phyloP scores from a whole-genome alignment of 2,888 invertebrate genomes.

The Melanostoma mellinum region DNA sequence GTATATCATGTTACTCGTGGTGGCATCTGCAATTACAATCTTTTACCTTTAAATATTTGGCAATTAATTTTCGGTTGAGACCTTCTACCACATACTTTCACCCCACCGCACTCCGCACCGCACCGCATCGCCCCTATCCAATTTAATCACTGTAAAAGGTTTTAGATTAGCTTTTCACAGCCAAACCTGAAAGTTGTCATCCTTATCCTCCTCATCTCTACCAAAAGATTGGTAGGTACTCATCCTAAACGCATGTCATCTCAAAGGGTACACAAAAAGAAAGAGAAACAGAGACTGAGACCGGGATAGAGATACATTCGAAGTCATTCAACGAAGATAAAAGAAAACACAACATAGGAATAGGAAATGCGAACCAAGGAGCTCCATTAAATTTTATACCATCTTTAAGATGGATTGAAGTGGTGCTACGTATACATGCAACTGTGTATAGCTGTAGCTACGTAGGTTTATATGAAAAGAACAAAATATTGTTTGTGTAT shows the following conservation, averaged over 20 bases:
- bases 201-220: constrained; percentile 7
- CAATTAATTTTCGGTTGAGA: constrained; percentile 65
- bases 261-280: not conserved
- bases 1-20: constrained; percentile 30
- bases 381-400: constrained; percentile 64
- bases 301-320: constrained; percentile 3
- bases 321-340: constrained; percentile 36
- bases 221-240: constrained; percentile 3
- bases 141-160: constrained; percentile 73
- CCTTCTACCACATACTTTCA: constrained; percentile 28
- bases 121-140: constrained; percentile 45
- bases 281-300: not conserved
- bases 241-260: not conserved
- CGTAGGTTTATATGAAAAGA: constrained; percentile 3
- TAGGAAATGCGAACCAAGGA: constrained; percentile 45
- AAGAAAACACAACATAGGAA: constrained; percentile 30
- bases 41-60: constrained; percentile 69
- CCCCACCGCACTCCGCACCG: no score
- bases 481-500: constrained; percentile 11
- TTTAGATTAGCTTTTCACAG: constrained; percentile 58
- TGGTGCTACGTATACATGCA: not conserved
- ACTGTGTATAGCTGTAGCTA: not conserved
- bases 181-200: constrained; percentile 54
- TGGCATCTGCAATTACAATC: constrained; percentile 68
- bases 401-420: constrained; percentile 57